Evolutionary conservation across 2,797 vertebrate species (phyloP), one percentile per base, ranked within the genome.

Genomic region (Bradypodion pumilum): DNA sequence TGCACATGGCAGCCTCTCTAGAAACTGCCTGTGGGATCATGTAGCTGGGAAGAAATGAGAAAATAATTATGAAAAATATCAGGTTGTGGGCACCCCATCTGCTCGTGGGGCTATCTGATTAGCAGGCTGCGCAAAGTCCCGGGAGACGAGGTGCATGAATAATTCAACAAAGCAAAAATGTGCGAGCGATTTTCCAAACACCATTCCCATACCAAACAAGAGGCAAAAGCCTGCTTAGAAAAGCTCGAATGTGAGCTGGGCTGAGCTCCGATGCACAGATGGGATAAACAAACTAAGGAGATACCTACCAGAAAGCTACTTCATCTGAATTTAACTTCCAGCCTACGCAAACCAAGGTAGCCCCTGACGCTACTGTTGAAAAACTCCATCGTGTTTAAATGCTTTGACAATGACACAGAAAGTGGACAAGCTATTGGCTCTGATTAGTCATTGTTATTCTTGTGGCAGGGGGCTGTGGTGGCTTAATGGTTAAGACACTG

Each of bases 91-190:
- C 15, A 82, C 2, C 27, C 13, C 1, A 0, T 42, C 0, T 74
- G 19, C 35, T 13, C 15, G 80, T 0, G 29, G 16, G n/a, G 62
- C 40, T 83, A 72, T 69, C 76, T 81, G 90, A 88, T 91, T 23
- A 87, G 65, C 87, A 87, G 80, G 63, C 86, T 19, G 32, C 1
- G 0, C n/a, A 0, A 2, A 19, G 68, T 66, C 87, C 80, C 87
- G 1, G 5, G 87, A 81, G 87, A 86, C 76, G 62, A 66, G 62
- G 69, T 1, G 56, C 85, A 88, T 92, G 87, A 88, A 89, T 92
- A 94, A 93, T 89, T 88, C 90, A 93, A 74, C 77, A 90, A 87
- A 0, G 32, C 0, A 60, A 81, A 37, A 35, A 70, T 56, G 82
- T 0, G 29, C 1, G 65, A 6, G 59, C 1, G 1, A 52, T 73